Conservation (phyloP, 1,140 invertebrate genomes). For the Drosophila jambulina region DNA sequence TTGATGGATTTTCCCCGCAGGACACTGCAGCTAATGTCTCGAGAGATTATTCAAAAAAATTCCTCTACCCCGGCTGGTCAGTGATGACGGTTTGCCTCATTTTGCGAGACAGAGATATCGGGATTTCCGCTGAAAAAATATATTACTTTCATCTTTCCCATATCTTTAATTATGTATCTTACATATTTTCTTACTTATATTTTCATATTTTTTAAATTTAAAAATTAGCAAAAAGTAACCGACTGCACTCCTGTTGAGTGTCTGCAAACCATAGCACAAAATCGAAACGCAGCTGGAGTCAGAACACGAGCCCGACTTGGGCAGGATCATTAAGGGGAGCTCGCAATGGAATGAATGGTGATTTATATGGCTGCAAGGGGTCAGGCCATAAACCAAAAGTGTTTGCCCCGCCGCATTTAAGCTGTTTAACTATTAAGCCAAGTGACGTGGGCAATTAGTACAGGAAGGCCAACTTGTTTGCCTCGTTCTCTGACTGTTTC, state of each 20-base stretch:
- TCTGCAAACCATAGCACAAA: conserved; percentile 65
- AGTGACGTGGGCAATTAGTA: conserved; percentile 67
- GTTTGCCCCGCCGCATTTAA: conserved; percentile 35
- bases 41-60: conserved; percentile 64
- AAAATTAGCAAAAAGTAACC: not conserved
- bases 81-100: not conserved
- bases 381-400: conserved; percentile 70
- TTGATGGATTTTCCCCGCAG: conserved; percentile 71
- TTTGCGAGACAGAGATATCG: not conserved
- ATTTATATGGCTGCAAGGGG: conserved; percentile 73
- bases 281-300: conserved; percentile 68
- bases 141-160: not conserved
- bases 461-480: conserved; percentile 39
- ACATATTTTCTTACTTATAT: not conserved
- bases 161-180: not conserved
- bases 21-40: conserved; percentile 33
- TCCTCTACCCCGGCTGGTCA: conserved; percentile 28
- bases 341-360: conserved; percentile 44
- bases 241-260: not conserved
- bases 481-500: conserved; percentile 12
- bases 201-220: not conserved
- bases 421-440: conserved; percentile 61
- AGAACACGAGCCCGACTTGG: conserved; percentile 5
- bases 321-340: conserved; percentile 65
- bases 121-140: not conserved